Percentiles rank a stretch among this genome's conserved stretches.
Conservation (phyloP, 2,113 vertebrate genomes). For the Ifrita kowaldi region DNA sequence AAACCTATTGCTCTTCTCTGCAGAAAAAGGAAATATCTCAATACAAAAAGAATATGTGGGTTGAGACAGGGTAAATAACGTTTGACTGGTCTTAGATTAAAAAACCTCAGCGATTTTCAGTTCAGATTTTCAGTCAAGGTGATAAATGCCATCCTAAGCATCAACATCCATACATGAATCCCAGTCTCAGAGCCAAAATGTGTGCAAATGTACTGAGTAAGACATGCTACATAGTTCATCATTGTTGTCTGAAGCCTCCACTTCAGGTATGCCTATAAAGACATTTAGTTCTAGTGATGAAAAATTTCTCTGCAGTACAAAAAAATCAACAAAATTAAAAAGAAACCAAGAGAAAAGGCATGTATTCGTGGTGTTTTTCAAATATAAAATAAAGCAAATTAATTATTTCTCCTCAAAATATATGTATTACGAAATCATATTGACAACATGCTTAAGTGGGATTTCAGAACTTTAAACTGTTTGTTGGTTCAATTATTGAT, state of each 20-base stretch:
- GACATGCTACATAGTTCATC: too few relatives aligned
- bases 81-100: background rate
- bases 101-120: accelerated
- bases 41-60: background rate
- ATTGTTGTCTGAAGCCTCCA: background rate
- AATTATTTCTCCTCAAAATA: background rate
- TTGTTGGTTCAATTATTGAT: background rate
- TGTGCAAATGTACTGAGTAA: background rate
- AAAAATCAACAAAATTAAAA: background rate
- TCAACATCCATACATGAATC: background rate
- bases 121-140: background rate
- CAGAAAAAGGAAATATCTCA: background rate
- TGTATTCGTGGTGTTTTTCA: background rate
- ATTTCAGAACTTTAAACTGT: background rate
- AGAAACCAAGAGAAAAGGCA: background rate
- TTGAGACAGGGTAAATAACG: background rate
- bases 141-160: background rate
- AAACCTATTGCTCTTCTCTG: background rate
- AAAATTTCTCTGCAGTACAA: background rate
- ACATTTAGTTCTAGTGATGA: background rate
- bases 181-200: background rate
- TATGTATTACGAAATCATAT: background rate
- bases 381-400: background rate
- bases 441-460: background rate
- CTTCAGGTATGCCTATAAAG: background rate